phyloP scores from a whole-genome alignment of 2,888 invertebrate species.

The Diarsia rubi region DNA sequence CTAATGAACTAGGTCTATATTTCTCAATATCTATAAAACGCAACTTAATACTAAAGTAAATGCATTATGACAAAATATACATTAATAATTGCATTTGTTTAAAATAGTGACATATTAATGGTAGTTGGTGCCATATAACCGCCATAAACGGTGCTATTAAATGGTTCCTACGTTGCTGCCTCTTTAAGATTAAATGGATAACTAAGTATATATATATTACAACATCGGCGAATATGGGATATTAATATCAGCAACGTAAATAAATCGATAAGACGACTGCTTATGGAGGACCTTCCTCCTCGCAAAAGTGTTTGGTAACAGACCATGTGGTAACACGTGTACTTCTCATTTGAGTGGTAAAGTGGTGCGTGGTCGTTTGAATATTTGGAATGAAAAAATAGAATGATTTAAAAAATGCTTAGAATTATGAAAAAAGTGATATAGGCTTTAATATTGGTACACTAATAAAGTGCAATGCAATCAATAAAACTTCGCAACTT shows the following conservation, averaged over 20 bases:
- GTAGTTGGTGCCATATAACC: slow-evolving; percentile 30
- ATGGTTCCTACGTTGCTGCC: slow-evolving; percentile 12
- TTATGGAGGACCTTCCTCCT: slow-evolving; percentile 16
- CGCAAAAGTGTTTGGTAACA: slow-evolving; percentile 59
- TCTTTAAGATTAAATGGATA: slow-evolving; percentile 3
- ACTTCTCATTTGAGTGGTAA: slow-evolving; percentile 55
- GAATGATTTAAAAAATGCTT: background rate
- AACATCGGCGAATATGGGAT: background rate
- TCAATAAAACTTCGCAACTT: slow-evolving; percentile 11
- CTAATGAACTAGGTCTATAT: slow-evolving; percentile 62
- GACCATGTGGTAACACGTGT: slow-evolving; percentile 61
- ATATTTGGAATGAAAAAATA: slow-evolving; percentile 4
- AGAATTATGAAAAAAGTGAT: background rate
- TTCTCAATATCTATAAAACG: slow-evolving; percentile 57
- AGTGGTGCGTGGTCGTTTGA: slow-evolving; percentile 20
- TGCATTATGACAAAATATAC: slow-evolving; percentile 66
- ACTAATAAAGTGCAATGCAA: slow-evolving; percentile 1
- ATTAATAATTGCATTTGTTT: slow-evolving; percentile 49
- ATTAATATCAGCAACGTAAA: slow-evolving; percentile 22
- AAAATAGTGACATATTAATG: slow-evolving; percentile 52
- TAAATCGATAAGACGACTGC: slow-evolving; percentile 17
- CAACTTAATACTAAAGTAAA: slow-evolving; percentile 68
- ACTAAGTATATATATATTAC: slow-evolving; percentile 24
- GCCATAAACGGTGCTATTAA: background rate
- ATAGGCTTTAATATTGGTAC: background rate